Percentiles rank a stretch among this genome's conserved stretches.
Conservation (phyloP, 1,140 invertebrate species). For the Thrips palmi region DNA sequence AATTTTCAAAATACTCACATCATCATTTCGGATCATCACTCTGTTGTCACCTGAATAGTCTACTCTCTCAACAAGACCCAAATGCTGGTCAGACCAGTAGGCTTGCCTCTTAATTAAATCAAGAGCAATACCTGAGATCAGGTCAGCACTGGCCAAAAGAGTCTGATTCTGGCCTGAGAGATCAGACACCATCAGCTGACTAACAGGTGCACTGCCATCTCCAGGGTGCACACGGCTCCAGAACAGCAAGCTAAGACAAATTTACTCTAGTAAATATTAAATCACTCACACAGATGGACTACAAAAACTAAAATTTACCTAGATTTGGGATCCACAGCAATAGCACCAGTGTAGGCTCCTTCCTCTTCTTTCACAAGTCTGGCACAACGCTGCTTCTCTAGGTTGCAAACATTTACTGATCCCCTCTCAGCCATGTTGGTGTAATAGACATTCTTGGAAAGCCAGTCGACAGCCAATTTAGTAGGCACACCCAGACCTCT, state of each 20-base stretch:
- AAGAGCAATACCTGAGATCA: conserved; percentile 16
- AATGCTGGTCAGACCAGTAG: conserved; percentile 17
- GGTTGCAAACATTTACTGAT: conserved; percentile 13
- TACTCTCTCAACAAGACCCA: conserved; percentile 14
- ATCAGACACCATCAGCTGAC: too few species aligned
- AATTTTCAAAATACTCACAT: conserved; percentile 12
- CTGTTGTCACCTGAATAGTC: conserved; percentile 15
- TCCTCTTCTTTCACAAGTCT: conserved; percentile 10
- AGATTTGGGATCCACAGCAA: conserved; percentile 17
- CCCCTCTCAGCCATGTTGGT: conserved; percentile 9
- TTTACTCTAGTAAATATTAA: not conserved
- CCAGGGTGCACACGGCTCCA: too few species aligned
- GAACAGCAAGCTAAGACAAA: conserved; percentile 12
- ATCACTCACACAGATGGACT: not conserved
- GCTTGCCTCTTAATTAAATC: conserved; percentile 16
- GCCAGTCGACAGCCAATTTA: conserved; percentile 17
- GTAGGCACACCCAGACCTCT: conserved; percentile 12
- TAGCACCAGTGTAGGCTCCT: conserved; percentile 12
- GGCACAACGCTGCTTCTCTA: conserved; percentile 12
- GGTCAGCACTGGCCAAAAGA: too few species aligned
- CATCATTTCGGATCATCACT: conserved; percentile 9
- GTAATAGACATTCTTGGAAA: conserved; percentile 18
- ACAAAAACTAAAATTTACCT: conserved; percentile 13
- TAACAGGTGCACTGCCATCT: too few species aligned
- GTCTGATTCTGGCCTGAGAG: too few species aligned